Conservation (phyloP, 2,113 vertebrate genomes). For the Echinops telfairi region DNA sequence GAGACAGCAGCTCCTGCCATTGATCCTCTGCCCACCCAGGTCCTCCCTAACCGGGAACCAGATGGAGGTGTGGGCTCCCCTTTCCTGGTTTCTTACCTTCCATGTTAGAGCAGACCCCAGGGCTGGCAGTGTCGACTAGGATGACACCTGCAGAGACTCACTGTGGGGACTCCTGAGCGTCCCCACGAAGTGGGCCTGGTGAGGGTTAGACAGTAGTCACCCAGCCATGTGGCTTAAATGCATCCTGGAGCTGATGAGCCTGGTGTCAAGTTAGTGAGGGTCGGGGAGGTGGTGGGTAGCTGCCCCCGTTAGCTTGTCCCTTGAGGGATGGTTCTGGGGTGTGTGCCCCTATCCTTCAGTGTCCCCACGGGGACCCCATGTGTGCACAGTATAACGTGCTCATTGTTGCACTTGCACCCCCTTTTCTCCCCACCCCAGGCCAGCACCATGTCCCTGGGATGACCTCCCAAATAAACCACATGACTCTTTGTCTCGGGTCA, state of each 20-base stretch:
- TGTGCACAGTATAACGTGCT: too few species aligned
- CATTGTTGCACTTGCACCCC: too few species aligned
- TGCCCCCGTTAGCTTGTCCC: neutral
- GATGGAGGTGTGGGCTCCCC: accelerated
- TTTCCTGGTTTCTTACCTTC: neutral
- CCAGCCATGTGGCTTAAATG: neutral
- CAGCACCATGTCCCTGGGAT: neutral
- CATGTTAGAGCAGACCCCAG: neutral
- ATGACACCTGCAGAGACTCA: neutral
- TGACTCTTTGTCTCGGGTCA: too few species aligned
- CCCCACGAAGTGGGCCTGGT: neutral
- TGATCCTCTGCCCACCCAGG: accelerated
- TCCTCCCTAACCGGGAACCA: neutral
- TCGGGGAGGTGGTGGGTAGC: neutral
- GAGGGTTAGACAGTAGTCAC: neutral
- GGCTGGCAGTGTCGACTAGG: neutral
- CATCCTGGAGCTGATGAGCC: neutral
- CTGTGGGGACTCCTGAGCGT: neutral
- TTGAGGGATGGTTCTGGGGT: neutral
- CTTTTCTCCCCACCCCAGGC: too few species aligned
- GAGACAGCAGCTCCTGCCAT: neutral
- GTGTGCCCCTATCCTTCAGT: neutral
- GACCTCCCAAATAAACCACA: neutral
- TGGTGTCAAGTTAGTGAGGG: neutral
- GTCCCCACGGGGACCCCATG: neutral